Percentiles rank a stretch among this genome's conserved stretches.
Evolutionary conservation across 2,797 vertebrate genomes (phyloP).

Genomic region (Sciaenops ocellatus): DNA sequence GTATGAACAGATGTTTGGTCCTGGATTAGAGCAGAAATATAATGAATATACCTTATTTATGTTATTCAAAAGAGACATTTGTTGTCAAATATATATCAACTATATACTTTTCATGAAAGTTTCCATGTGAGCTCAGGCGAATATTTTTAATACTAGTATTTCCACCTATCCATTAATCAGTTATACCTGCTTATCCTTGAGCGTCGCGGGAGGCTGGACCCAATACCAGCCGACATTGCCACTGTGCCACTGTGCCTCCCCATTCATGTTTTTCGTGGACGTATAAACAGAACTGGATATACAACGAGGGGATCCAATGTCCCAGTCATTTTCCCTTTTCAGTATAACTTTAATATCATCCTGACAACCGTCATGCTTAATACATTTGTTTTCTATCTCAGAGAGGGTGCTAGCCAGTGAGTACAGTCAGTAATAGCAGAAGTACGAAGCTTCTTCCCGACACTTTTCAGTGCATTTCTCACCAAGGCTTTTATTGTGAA

Average conservation of each 20-base stretch:
- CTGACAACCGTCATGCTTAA: no score
- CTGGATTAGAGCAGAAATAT: background rate
- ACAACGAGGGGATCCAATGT: no score
- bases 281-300: no score
- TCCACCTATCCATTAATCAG: background rate
- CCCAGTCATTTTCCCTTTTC: no score
- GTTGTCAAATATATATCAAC: background rate
- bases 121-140: background rate
- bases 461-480: no score
- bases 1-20: slow-evolving; percentile 13
- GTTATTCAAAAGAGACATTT: slow-evolving; percentile 1
- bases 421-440: no score
- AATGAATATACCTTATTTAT: background rate
- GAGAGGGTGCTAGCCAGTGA: no score
- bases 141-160: background rate
- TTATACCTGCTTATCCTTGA: background rate
- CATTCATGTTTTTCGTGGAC: background rate
- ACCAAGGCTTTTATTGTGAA: no score
- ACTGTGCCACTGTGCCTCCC: background rate
- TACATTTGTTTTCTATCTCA: no score
- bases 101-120: background rate
- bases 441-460: no score
- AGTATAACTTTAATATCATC: no score
- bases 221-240: background rate
- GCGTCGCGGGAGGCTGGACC: background rate